Evolutionary conservation across 1,140 invertebrate genomes (phyloP), one percentile per base, ranked within the genome.

Genomic region (Cyclargus thomasi): DNA sequence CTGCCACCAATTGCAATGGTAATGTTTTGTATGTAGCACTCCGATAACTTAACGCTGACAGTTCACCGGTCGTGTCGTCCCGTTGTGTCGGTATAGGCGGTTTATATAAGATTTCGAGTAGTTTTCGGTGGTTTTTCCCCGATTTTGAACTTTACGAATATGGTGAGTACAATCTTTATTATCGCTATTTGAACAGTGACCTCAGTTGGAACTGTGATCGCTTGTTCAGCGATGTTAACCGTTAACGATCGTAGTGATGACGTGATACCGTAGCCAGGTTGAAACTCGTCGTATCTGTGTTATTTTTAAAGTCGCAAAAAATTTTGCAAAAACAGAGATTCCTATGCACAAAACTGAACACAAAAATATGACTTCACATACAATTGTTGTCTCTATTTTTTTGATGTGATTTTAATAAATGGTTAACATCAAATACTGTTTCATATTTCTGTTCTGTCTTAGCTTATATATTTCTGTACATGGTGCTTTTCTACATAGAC

Each of bases 1-100:
- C 64, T 71, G 53, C 67, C 35, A 62, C 64, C 36, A 53, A 65
- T 23, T 69, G 64, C 69, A 63, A 77, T 77, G 68, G 75, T 77
- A 76, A 73, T 67, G 59, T 69, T 65, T 64, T 57, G 36, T 59
- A 63, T 70, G 59, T 70, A 53, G n/a, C 17, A 57, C 39, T 47
- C 47, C 62, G 23, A 53, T 47, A 23, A 53, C 20, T 53, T 29
- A 22, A 21, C n/a, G 35, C 63, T 22, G 55, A 20, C 55, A 11
- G 10, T 18, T 20, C 17, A 20, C 55, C 55, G 55, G 55, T 21
- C 18, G 17, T 20, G 17, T 21, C 55, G 17, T 59, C 55, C 18
- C 55, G 39, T 21, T 21, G 55, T 20, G 18, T 17, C 17, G 14
- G 14, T 55, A 1, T 59, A 20, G 1, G 21, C 55, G 18, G 17